Base-by-base conservation (phyloP, 1,140 invertebrate species). In the Neodiprion lecontei region DNA sequence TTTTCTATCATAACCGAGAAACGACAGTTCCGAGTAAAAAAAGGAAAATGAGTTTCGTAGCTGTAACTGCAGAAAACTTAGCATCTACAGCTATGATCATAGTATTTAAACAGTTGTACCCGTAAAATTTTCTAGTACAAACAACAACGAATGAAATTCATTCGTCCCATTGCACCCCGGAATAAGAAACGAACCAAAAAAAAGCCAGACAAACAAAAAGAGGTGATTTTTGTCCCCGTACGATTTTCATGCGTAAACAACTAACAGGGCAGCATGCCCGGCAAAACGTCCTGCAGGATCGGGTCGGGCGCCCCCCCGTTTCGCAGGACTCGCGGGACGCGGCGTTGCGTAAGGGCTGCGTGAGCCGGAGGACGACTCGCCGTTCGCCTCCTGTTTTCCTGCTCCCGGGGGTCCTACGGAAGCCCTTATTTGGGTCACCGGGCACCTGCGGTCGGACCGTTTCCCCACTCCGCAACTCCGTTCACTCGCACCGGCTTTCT, bases 401-500 rank as follows among this genome's bases (percentile, higher is more conserved):
- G 85, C 74, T 88, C 78, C n/a, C 68, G 75, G 78, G 82, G 86
- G 85, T 88, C 85, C 87, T 88, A 87, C 83, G 85, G 88, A 88
- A 88, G 86, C 87, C 87, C 86, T 88, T 88, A 88, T 88, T 86
- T 87, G 86, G 86, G 86, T 87, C 86, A 87, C 79, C 79, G 81
- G 76, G 73, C 81, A 80, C 79, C 81, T 81, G 77, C 79, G 78
- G 76, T 78, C 74, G 76, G 28, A 74, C 66, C 74, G 69, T 23
- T 61, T 53, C 77, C 72, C 69, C 65, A 40, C 21, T 61, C 28
- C 28, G 48, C 70, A 67, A 66, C 69, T 75, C 74, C 28, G 40
- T 21, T 66, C 49, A 87, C 81, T 83, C 79, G 80, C 82, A 70
- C 70, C 14, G 4, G 65, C 47, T 69, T 88, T 61, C 81, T 88